phyloP scores from a whole-genome alignment of 1,140 invertebrate genomes.

The Pristionchus pacificus region DNA sequence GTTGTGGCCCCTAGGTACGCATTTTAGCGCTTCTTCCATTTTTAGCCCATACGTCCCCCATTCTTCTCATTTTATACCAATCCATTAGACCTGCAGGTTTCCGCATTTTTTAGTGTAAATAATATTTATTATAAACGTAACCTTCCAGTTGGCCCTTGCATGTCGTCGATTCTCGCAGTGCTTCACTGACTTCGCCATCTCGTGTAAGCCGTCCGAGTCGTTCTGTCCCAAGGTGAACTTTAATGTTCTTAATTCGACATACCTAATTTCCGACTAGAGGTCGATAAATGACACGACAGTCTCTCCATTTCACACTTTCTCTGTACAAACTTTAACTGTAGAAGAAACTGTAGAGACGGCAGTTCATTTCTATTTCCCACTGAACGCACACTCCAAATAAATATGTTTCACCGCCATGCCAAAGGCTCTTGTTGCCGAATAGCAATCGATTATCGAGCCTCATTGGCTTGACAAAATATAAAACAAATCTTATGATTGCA shows the following conservation, averaged over 20 bases:
- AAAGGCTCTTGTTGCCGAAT: too few relatives aligned
- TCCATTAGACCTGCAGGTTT: neutral
- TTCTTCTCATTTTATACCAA: neutral
- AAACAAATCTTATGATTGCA: neutral
- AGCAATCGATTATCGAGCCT: too few relatives aligned
- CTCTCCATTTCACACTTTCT: neutral
- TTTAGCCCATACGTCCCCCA: too few relatives aligned
- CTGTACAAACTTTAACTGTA: neutral
- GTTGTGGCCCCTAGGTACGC: too few relatives aligned
- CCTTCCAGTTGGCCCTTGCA: constrained; percentile 2
- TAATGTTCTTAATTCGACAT: neutral
- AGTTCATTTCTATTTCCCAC: neutral
- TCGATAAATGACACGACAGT: neutral
- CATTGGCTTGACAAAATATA: neutral
- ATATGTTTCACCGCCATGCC: neutral
- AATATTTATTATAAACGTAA: too few relatives aligned
- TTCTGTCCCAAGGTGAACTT: neutral
- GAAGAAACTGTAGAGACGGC: neutral
- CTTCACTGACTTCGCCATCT: constrained; percentile 20
- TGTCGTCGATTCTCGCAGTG: constrained; percentile 31
- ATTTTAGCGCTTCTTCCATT: too few relatives aligned
- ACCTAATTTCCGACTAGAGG: neutral
- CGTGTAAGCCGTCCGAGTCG: constrained; percentile 7
- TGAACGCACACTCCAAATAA: neutral
- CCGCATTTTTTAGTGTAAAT: neutral